A percentile compares a stretch with the other conserved stretches of the same genome.
Evolutionary conservation across 2,888 invertebrate species (phyloP).

Genomic region (Rhabditoides inermis): DNA sequence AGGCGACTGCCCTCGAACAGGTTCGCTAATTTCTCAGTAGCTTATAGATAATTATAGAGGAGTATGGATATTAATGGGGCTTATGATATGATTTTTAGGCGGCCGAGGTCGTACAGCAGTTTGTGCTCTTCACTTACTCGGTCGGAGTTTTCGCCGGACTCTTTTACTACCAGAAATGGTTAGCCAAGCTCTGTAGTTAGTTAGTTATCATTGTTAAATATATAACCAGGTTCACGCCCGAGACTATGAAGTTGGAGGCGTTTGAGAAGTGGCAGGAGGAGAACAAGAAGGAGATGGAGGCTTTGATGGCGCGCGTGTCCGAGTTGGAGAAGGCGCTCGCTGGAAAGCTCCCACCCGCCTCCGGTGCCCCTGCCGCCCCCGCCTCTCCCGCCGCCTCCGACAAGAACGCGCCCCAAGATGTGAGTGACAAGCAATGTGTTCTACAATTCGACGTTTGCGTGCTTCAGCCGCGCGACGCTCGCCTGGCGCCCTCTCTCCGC

Average conservation of each 20-base stretch:
- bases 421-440: no score
- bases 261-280: constrained; percentile 23
- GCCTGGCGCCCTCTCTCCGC: constrained; percentile 4
- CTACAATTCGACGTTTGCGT: not conserved
- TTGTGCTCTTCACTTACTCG: constrained; percentile 45
- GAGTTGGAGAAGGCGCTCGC: not conserved
- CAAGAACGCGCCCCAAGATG: no score
- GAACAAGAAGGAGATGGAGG: constrained; percentile 14
- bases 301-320: no score
- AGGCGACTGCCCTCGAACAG: constrained; percentile 45
- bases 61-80: no score
- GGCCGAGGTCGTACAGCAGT: constrained; percentile 48
- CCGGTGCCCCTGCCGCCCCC: not conserved
- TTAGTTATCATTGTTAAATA: no score
- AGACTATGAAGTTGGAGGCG: constrained; percentile 24
- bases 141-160: constrained; percentile 44
- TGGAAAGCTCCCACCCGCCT: not conserved
- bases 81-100: constrained; percentile 23
- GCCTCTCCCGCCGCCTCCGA: not conserved
- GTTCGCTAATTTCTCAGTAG: constrained; percentile 9
- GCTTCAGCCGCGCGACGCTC: not conserved
- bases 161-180: constrained; percentile 36
- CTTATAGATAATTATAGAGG: not conserved
- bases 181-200: no score
- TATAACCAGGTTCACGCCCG: no score